Evolutionary conservation across 2,797 vertebrate species (phyloP).

Genomic region (Tadarida brasiliensis): DNA sequence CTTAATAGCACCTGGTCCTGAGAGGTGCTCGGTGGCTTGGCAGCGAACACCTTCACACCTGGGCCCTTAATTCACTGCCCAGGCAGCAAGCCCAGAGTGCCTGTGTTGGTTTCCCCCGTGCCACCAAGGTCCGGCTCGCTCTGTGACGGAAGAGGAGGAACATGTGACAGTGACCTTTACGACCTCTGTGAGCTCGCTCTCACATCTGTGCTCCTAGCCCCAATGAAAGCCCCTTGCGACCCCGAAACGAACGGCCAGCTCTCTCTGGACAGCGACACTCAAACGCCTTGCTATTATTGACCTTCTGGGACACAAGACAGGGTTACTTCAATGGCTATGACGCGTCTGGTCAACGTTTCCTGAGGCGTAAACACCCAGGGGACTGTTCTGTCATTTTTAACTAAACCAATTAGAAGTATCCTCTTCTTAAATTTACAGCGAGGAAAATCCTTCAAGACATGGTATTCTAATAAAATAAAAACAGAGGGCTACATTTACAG

Average conservation of each 20-base stretch:
- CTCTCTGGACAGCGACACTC: accelerated
- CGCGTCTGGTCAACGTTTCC: not conserved
- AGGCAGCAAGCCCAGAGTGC: accelerated
- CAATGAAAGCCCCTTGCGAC: no score
- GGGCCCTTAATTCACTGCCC: not conserved
- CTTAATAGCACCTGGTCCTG: not conserved
- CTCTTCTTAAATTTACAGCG: not conserved
- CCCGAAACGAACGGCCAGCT: accelerated
- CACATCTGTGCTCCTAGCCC: not conserved
- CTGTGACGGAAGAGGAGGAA: not conserved
- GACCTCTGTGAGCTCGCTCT: accelerated
- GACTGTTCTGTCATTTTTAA: not conserved
- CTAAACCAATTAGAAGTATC: not conserved
- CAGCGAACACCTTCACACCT: no score
- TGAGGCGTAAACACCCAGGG: not conserved
- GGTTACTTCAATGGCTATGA: no score
- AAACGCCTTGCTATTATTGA: no score
- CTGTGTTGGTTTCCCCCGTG: no score
- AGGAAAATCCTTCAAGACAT: not conserved
- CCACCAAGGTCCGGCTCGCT: accelerated
- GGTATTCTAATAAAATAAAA: not conserved
- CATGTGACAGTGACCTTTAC: no score
- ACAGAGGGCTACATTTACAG: not conserved
- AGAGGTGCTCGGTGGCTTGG: accelerated
- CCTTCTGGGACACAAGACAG: no score